Percentiles rank a stretch among this genome's conserved stretches.
Conservation (phyloP, 2,113 vertebrate genomes). For the Rhinoptilus africanus region DNA sequence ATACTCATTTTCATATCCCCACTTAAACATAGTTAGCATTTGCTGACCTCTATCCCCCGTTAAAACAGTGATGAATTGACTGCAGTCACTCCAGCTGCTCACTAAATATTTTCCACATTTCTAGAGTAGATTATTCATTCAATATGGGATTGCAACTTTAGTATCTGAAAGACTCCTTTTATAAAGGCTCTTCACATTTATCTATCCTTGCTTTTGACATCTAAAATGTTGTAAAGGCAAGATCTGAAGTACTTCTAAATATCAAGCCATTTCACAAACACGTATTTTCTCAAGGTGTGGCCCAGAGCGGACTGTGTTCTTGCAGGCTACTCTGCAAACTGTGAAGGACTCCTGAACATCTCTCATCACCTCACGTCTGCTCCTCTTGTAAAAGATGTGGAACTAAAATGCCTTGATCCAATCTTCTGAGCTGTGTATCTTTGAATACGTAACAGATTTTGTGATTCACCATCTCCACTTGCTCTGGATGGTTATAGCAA, state of each 20-base stretch:
- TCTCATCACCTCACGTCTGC: background rate
- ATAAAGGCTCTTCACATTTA: slow-evolving; percentile 2
- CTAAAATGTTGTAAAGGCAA: background rate
- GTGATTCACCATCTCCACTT: background rate
- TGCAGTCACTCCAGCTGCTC: slow-evolving; percentile 60
- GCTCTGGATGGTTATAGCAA: background rate
- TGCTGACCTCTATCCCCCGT: slow-evolving; percentile 39
- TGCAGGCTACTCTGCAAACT: background rate
- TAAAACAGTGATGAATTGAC: slow-evolving; percentile 41
- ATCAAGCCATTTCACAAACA: background rate
- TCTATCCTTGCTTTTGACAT: background rate
- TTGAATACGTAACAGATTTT: background rate
- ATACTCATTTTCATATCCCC: slow-evolving; percentile 55
- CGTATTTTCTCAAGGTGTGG: background rate
- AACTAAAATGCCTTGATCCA: background rate
- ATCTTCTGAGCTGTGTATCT: background rate
- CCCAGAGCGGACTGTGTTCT: background rate
- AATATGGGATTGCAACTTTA: background rate
- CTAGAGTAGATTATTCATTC: slow-evolving; percentile 42
- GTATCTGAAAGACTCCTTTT: background rate
- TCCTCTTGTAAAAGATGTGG: background rate
- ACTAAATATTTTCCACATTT: slow-evolving; percentile 46
- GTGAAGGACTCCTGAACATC: background rate
- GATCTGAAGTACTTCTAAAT: slow-evolving; percentile 1
- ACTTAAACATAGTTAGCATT: slow-evolving; percentile 57